Base-by-base conservation (phyloP, 2,888 invertebrate species). In the Empis stercorea region DNA sequence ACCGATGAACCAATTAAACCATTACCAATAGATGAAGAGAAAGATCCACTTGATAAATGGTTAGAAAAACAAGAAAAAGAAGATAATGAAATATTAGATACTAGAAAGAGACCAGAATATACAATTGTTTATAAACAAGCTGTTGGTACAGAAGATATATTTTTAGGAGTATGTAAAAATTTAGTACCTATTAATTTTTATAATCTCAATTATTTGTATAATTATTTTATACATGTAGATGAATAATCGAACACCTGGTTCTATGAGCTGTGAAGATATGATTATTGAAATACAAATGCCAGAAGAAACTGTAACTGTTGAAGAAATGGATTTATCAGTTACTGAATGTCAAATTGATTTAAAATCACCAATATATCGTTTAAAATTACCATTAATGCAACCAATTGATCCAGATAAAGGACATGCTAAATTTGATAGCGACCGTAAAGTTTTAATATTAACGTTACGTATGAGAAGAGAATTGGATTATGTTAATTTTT, bases 261-360 rank as follows among this genome's bases (percentile, higher is more conserved):
- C 87, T 0, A 76, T 87, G 4, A 88, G 89, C 60, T 92, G 92
- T 68, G 93, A 94, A 66, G 84, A 87, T 64, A 79, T 94, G 68
- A 74, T 88, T n/a, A 72, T 94, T 20, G 75, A 76, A 50, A 76
- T 93, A 14, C 71, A 78, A 56, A 71, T 94, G 63, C 84, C 88
- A 0, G 83, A 78, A 3, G 89, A 91, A 61, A 76, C 76, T 50
- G 63, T 62, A 50, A 32, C 52, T 0, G 77, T 76, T 40, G 79
- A 83, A 54, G 82, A 84, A 59, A 78, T 93, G 49, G 80, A 85
- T 53, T 71, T 93, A 40, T 77, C 80, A 51, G 80, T 84, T 4
- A 73, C 75, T 13, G 72, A 74, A 32, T 72, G 69, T 10, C 74
- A 75, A 51, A 65, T 89, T 17, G 79, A 79, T 48, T 67, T 87